Evolutionary conservation across 2,888 invertebrate species (phyloP), one percentile per base, ranked within the genome.

Genomic region (Zelleria hepariella): DNA sequence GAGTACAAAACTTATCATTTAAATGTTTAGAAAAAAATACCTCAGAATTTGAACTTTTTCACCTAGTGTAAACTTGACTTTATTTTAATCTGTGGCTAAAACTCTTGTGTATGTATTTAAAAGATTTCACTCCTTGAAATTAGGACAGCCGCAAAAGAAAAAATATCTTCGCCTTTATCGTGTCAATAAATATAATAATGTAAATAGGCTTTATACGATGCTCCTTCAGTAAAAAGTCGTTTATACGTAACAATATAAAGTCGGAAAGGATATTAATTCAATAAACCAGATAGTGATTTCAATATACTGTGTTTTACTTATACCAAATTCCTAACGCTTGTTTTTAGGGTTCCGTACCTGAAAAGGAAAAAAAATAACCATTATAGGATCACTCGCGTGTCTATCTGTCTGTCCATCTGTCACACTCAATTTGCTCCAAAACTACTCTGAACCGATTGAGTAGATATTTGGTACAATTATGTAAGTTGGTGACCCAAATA

Each of bases 301-400:
- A 48, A 49, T 18, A 49, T 21, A 49, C 20, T 3, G 18, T 20
- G 49, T 49, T 2, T 2, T 49, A 49, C 21, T 59, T 51, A 64
- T 58, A 61, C 59, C 63, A 60, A 51, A 62, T 61, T 7, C 49
- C 20, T 18, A n/a, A 48, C 2, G 32, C 3, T 32, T 5, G 10
- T 2, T 10, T 32, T 32, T 5, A 6, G 10, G 10, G 15, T 42
- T 2, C 10, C 15, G 15, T 42, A 5, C 10, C 15, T 3, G 15
- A 42, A 15, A 42, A 42, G 15, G 4, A 42, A 42, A 15, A 42
- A 32, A 32, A 7, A 6, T 2, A 32, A 4, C 2, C 32, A 2
- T 32, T 10, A 2, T 32, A 2, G 5, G 7, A 26, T 26, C n/a
- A n/a, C n/a, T n/a, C n/a, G n/a, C n/a, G n/a, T n/a, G n/a, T n/a